phyloP scores from a whole-genome alignment of 1,140 invertebrate genomes.

The Lordiphosa clarofinis region DNA sequence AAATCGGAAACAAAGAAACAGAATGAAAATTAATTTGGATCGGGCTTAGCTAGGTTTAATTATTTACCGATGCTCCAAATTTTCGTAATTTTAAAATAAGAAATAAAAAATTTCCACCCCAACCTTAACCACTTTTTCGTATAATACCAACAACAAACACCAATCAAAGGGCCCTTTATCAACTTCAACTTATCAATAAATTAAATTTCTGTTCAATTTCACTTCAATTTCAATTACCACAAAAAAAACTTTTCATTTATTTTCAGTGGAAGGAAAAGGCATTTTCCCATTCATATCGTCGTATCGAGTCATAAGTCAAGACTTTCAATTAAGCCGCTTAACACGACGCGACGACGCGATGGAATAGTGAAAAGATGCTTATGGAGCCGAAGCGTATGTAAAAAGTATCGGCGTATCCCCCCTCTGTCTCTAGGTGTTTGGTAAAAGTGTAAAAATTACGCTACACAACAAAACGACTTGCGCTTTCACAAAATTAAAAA shows the following conservation, averaged over 20 bases:
- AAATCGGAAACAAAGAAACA: too few species aligned
- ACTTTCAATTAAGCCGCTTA: constrained; percentile 75
- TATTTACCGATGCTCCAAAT: too few species aligned
- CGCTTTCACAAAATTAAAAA: constrained; percentile 64
- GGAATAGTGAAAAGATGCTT: constrained; percentile 64
- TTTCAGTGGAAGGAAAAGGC: constrained; percentile 19
- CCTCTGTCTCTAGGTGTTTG: constrained; percentile 30
- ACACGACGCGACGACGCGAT: constrained; percentile 38
- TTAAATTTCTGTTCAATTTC: constrained; percentile 22
- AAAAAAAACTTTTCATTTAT: constrained; percentile 3
- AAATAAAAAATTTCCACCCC: too few species aligned
- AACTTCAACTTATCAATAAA: too few species aligned
- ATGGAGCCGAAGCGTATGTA: constrained; percentile 20
- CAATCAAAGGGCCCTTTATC: too few species aligned
- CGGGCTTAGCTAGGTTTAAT: too few species aligned
- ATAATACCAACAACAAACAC: too few species aligned
- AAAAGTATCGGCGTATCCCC: constrained; percentile 16
- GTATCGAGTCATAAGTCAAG: constrained; percentile 67
- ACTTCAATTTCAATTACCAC: constrained; percentile 20
- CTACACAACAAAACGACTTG: constrained; percentile 51
- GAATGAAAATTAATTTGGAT: too few species aligned
- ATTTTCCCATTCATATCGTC: constrained; percentile 39
- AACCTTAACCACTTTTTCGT: too few species aligned
- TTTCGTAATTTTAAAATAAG: too few species aligned
- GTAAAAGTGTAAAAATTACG: constrained; percentile 75